Conservation (phyloP, 2,888 invertebrate species). For the Parnassius mnemosyne region DNA sequence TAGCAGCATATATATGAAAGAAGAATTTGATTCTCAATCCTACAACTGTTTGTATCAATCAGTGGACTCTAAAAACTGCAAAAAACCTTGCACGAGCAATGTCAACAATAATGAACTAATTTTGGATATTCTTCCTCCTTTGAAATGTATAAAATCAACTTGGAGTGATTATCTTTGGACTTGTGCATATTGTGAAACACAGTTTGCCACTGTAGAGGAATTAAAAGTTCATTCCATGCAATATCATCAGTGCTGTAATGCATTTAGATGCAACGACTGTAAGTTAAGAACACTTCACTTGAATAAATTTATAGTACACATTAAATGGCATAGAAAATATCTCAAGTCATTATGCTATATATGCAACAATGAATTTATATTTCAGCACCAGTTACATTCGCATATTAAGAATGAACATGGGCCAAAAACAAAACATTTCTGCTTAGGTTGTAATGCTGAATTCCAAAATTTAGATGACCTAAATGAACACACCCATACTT, state of each 20-base stretch:
- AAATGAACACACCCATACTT: constrained; percentile 43
- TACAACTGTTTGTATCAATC: background rate
- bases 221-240: constrained; percentile 80
- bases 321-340: constrained; percentile 80
- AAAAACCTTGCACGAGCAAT: background rate
- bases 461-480: constrained; percentile 46
- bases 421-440: constrained; percentile 39
- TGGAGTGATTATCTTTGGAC: constrained; percentile 62
- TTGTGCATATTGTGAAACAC: constrained; percentile 56
- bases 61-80: background rate
- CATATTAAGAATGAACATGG: constrained; percentile 43
- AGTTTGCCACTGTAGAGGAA: constrained; percentile 51
- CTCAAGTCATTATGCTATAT: constrained; percentile 71
- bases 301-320: constrained; percentile 68
- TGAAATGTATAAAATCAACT: constrained; percentile 49
- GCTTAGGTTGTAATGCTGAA: constrained; percentile 52
- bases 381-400: constrained; percentile 34
- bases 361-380: constrained; percentile 46
- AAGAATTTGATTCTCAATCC: constrained; percentile 25
- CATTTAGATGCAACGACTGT: constrained; percentile 84
- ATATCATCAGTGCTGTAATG: constrained; percentile 80
- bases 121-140: constrained; percentile 44
- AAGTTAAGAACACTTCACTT: constrained; percentile 50
- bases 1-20: constrained; percentile 32
- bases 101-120: constrained; percentile 21